These are phyloP conservation scores for Ganaspis sp. DNA, from an alignment of 1,140 invertebrate species.

Conservation along the genomic window DNA sequence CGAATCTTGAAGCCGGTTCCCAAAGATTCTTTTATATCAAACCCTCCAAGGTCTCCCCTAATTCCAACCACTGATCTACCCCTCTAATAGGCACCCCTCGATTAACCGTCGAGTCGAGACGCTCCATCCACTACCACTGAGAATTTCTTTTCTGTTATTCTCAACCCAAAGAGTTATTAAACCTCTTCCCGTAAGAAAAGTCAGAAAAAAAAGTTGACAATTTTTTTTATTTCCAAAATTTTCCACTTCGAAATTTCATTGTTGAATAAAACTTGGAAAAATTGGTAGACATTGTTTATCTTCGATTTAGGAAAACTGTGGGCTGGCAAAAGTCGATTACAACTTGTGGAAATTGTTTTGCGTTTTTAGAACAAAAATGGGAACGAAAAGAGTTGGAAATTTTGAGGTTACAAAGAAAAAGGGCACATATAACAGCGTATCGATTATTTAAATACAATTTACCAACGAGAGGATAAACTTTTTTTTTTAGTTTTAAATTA, in stretches of 20 bases:
- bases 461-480: no score
- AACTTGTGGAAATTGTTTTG: not conserved
- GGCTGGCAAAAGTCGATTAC: not conserved
- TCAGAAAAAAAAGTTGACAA: not conserved
- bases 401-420: not conserved
- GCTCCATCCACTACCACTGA: conserved; percentile 10
- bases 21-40: conserved; percentile 73
- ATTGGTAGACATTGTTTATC: not conserved
- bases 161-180: not conserved
- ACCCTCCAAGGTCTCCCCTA: conserved; percentile 65
- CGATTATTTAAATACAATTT: no score
- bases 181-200: not conserved
- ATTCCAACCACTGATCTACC: conserved; percentile 57
- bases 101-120: conserved; percentile 52
- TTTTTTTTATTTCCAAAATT: not conserved
- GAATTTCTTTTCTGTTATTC: conserved; percentile 11
- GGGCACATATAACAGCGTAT: no score
- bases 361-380: not conserved
- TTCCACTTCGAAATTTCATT: not conserved
- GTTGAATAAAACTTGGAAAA: not conserved
- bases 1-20: conserved; percentile 74
- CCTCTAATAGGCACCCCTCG: conserved; percentile 51
- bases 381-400: not conserved
- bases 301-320: not conserved
- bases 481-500: no score